Evolutionary conservation across 1,140 invertebrate genomes (phyloP), one percentile per base, ranked within the genome.

Genomic region (Megalopta genalis): DNA sequence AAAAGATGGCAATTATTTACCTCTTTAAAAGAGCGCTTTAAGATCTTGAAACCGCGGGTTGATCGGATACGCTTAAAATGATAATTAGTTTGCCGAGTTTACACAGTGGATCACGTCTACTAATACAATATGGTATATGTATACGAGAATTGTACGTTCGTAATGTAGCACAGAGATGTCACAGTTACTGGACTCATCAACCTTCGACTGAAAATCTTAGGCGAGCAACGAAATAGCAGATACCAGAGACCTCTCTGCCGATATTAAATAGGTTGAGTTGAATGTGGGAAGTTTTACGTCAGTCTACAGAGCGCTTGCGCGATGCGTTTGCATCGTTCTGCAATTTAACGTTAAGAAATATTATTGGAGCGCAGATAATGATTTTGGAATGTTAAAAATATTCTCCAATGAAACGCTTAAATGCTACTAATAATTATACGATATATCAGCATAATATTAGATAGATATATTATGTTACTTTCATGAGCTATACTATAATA

Each of bases 1-100:
- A 46, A n/a, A 7, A n/a, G 42, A 37, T 21, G 27, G 6, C 14
- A 77, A 69, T 63, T 82, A 82, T 85, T 85, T 85, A 86, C 84
- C 84, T 86, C 18, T 66, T 62, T 39, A 2, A 37, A 0, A 23
- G 16, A 18, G 42, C 1, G 70, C 32, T 72, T 46, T 52, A 46
- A 74, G 16, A 46, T 74, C 63, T 21, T 37, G 42, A 21, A 46
- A 25, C 52, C 8, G 2, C 6, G 8, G 4, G n/a, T 25, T 42
- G 71, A 59, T 25, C n/a, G 21, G 9, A 62, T n/a, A 64, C 54
- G 39, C 23, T 63, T 49, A 14, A 52, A 42, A 23, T 60, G 64
- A 1, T 54, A 49, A 75, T 54, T 68, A 21, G 0, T 16, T n/a
- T 1, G n/a, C 27, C 5, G 0, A 37, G 2, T 32, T 46, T 39